Conservation (phyloP, 2,888 invertebrate species). For the Hydraecia micacea region DNA sequence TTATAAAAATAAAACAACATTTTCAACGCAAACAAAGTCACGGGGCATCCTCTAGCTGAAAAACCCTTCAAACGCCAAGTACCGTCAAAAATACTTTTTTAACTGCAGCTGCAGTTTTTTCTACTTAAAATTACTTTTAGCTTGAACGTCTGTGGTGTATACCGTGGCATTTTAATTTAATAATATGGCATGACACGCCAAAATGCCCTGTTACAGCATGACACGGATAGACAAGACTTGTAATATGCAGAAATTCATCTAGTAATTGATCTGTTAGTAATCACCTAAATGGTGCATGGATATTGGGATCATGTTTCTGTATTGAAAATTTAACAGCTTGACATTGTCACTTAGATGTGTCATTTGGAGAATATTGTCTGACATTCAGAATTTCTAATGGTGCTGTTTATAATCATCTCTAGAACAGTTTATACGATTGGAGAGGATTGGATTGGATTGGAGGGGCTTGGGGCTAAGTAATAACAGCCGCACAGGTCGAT, state of each 20-base stretch:
- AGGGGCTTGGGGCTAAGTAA: too few species aligned
- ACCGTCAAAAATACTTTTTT: slow-evolving; percentile 17
- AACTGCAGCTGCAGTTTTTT: slow-evolving; percentile 14
- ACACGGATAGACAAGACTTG: slow-evolving; percentile 18
- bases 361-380: background rate
- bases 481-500: too few species aligned
- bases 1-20: too few species aligned
- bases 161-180: slow-evolving; percentile 46
- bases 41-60: background rate
- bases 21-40: slow-evolving; percentile 19
- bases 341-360: background rate
- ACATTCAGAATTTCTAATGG: background rate
- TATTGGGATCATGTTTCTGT: background rate
- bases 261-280: slow-evolving; percentile 50
- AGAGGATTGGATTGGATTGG: too few species aligned
- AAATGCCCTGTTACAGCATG: slow-evolving; percentile 10
- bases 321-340: background rate
- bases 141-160: slow-evolving; percentile 25
- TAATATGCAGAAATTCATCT: slow-evolving; percentile 40
- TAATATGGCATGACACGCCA: slow-evolving; percentile 21
- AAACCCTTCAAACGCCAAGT: slow-evolving; percentile 5
- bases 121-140: slow-evolving; percentile 14
- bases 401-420: background rate
- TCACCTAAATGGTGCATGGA: slow-evolving; percentile 3
- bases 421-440: background rate